phyloP scores from a whole-genome alignment of 2,113 vertebrate genomes.

The Dasyornis broadbenti region DNA sequence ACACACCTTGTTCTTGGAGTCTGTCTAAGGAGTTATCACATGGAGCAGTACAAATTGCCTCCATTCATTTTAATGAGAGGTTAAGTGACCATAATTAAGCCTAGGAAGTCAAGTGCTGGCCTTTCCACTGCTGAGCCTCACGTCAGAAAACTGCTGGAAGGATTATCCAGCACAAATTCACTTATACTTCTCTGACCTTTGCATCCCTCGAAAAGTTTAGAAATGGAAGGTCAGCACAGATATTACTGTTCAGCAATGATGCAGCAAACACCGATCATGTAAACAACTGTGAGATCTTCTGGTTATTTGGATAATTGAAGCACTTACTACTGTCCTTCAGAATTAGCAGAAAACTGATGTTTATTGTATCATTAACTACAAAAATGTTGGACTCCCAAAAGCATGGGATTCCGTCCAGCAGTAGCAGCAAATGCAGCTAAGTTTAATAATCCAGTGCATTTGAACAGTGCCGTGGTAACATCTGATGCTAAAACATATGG shows the following conservation, averaged over 20 bases:
- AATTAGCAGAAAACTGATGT: constrained; percentile 31
- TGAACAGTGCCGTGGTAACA: background rate
- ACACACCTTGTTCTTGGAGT: background rate
- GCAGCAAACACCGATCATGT: constrained; percentile 34
- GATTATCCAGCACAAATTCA: constrained; percentile 25
- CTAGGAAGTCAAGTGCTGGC: constrained; percentile 22
- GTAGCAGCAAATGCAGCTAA: background rate
- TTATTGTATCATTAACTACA: constrained; percentile 10
- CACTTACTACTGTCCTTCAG: constrained; percentile 23
- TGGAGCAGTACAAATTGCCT: background rate
- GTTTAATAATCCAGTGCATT: background rate
- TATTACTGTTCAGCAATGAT: constrained; percentile 26
- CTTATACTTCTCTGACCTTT: constrained; percentile 18
- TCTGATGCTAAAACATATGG: background rate
- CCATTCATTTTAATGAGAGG: constrained; percentile 32
- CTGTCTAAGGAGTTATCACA: background rate
- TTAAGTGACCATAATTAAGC: constrained; percentile 48
- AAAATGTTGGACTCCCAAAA: constrained; percentile 8
- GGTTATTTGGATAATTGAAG: constrained; percentile 31
- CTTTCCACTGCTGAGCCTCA: background rate
- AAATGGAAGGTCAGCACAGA: constrained; percentile 21
- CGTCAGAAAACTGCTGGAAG: constrained; percentile 17
- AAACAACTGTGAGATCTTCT: constrained; percentile 37
- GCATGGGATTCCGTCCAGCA: background rate
- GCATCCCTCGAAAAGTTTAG: background rate